Conservation (phyloP, 2,113 vertebrate genomes). For the Entomyzon cyanotis region DNA sequence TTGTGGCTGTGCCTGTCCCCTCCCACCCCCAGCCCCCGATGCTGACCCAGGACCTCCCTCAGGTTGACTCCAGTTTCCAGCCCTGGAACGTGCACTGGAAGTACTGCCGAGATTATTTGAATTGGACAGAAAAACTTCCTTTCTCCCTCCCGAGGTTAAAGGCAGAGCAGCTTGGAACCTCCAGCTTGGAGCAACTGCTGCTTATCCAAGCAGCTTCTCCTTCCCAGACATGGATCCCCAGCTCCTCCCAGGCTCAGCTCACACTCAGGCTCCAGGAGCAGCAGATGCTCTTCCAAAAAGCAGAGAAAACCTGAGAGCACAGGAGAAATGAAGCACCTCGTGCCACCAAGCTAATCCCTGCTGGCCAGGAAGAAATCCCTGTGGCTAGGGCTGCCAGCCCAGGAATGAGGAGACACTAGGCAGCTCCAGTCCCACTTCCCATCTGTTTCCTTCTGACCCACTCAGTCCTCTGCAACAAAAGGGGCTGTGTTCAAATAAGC, state of each 20-base stretch:
- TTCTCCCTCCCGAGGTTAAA: not conserved
- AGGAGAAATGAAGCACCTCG: not conserved
- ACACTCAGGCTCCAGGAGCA: not conserved
- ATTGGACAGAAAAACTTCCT: not conserved
- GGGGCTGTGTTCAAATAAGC: not conserved
- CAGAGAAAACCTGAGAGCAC: not conserved
- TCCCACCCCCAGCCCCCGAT: not conserved
- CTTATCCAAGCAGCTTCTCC: constrained; percentile 18
- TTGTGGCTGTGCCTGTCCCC: not conserved
- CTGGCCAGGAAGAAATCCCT: not conserved
- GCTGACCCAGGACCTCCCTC: not conserved
- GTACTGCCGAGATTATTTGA: not conserved
- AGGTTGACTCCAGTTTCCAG: not conserved
- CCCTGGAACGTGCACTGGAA: not conserved
- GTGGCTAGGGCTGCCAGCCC: not conserved
- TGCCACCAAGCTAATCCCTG: not conserved
- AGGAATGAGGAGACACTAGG: not conserved
- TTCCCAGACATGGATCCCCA: not conserved
- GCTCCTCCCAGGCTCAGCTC: not conserved
- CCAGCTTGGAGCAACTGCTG: not conserved
- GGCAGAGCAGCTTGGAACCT: constrained; percentile 8
- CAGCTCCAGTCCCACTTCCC: not conserved
- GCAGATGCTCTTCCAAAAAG: constrained; percentile 9
- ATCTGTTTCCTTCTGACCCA: not conserved
- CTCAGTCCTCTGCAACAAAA: not conserved